Base-by-base conservation (phyloP, 2,113 vertebrate species). In the Nematolebias whitei region DNA sequence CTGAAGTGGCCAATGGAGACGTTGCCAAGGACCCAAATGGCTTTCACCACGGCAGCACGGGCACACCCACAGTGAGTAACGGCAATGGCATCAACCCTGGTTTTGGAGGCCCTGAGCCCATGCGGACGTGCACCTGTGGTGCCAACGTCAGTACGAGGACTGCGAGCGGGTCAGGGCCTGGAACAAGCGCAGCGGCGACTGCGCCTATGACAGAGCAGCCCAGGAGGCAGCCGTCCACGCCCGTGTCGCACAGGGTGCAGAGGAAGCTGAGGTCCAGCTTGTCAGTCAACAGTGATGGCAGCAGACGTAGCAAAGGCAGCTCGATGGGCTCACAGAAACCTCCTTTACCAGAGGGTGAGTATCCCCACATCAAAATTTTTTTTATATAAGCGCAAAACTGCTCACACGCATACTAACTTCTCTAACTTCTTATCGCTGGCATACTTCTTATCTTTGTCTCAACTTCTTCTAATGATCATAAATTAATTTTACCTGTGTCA, bases 231-330 rank as follows among this genome's bases (percentile, higher is more conserved):
- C 91, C 92, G 0, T 88, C 94, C 32, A 81, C 41, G 58, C 94
- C 94, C 0, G 96, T 98, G 83, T 95, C 97, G 9, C 94, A 96
- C 86, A 96, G 95, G 86, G 89, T 99, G 94, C 96, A 98, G 79
- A 92, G 89, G 72, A 98, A 99, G 85, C 88, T 98, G 66, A 94
- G 95, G 77, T 97, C 98, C 78, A 98, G 96, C 86, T 86, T 98
- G 89, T 98, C 96, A 0, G 95, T 99, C 69, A 96, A 92, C 93
- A 98, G 93, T 18, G 93, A 93, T 83, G 90, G 90, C 91, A 96
- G 93, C 92, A 93, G 94, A 80, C 96, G 93, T 85, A 98, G 93
- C 86, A 96, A 94, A 91, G 88, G 93, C 78, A 97, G 95, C 76
- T 96, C 95, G 77, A 92, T 87, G 0, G 94, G 94, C 82, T 96